A percentile compares a stretch with the other conserved stretches of the same genome.
phyloP scores from a whole-genome alignment of 2,888 invertebrate species.

The Drosophila acutilabella region DNA sequence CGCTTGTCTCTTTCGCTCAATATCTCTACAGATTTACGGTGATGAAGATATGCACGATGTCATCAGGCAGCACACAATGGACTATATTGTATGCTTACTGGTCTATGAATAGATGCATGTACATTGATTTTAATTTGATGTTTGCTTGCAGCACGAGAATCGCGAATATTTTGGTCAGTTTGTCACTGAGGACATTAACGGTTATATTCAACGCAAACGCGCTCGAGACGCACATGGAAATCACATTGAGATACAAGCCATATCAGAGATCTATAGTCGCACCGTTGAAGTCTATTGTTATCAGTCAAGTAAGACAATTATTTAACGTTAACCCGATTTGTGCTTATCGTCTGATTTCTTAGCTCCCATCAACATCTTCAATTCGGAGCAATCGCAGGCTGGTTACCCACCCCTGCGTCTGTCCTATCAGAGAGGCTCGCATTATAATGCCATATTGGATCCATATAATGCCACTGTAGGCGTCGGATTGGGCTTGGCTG shows the following conservation, averaged over 20 bases:
- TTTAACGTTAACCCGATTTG: neutral
- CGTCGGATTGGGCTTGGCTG: constrained; percentile 93
- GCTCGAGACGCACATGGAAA: constrained; percentile 93
- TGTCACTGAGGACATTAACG: constrained; percentile 94
- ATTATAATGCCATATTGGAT: constrained; percentile 95
- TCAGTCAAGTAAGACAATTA: constrained; percentile 77
- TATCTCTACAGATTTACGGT: constrained; percentile 95
- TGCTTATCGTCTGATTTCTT: neutral
- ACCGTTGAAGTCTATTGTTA: constrained; percentile 92
- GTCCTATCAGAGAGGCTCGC: constrained; percentile 94
- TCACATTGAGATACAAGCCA: constrained; percentile 95
- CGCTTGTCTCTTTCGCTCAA: constrained; percentile 94
- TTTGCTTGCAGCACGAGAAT: constrained; percentile 89
- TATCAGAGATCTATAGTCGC: constrained; percentile 95
- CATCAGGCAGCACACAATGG: constrained; percentile 94
- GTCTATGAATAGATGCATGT: neutral
- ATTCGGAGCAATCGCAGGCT: constrained; percentile 89
- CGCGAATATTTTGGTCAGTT: constrained; percentile 94
- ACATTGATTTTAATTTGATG: neutral
- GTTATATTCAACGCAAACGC: constrained; percentile 92
- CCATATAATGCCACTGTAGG: constrained; percentile 93
- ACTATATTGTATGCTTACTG: constrained; percentile 90
- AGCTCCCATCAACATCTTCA: constrained; percentile 95
- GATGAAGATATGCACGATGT: constrained; percentile 95
- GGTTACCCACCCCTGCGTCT: constrained; percentile 92